Evolutionary conservation across 2,797 vertebrate species (phyloP), one percentile per base, ranked within the genome.

Genomic region (Apogon hyalosoma): DNA sequence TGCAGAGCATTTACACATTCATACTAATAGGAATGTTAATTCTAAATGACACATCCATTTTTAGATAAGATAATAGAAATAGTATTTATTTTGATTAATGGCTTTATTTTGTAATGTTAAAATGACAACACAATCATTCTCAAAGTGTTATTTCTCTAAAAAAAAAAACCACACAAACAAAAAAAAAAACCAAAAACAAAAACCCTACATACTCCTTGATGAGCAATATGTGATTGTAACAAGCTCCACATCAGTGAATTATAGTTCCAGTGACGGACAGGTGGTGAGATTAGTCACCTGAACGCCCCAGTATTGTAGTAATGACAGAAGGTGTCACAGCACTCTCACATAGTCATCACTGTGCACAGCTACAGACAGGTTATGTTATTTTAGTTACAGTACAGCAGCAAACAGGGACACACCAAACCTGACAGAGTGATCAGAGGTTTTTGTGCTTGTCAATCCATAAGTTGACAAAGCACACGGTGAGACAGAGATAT

Each of bases 281-380:
- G 42, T 73, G 75, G 54, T 59, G 11, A 36, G 43, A 63, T 62
- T 65, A 60, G 56, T 75, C 60, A 75, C 68, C 61, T 83, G 70
- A 51, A 75, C 63, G 52, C 28, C 5, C 2, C 16, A 48, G 16
- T 61, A 50, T 60, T 63, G 46, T 59, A 45, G 13, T 57, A 72
- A 49, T 74, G 75, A 73, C 73, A 82, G 62, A 57, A 59, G 45
- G 69, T 75, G 69, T 75, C 69, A 31, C 53, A 62, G 61, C 52
- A 40, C 16, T 59, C 54, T 67, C 54, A 60, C 72, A 42, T 45
- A 52, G 57, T 57, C 55, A 31, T 60, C 52, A 19, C 36, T 50
- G 42, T 16, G 31, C 49, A 73, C 43, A 43, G 53, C 16, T 9
- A 68, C 39, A 64, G 47, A 51, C 59, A 70, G 33, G 61, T 41